Evolutionary conservation across 2,113 vertebrate genomes (phyloP).

Genomic region (Platichthys stellatus): DNA sequence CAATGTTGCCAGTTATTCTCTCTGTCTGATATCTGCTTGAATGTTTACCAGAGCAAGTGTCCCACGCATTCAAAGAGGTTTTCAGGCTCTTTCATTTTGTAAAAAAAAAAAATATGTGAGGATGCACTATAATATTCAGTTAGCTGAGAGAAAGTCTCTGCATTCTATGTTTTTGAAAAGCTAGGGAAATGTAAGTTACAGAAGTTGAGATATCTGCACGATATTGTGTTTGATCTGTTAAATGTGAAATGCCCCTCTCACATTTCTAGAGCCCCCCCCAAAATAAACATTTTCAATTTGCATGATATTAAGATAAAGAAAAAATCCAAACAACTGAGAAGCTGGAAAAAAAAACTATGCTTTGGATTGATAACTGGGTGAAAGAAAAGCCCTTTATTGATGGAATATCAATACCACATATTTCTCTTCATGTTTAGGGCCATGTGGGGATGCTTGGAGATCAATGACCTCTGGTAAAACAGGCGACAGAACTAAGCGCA

Average conservation of each 20-base stretch:
- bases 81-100: neutral
- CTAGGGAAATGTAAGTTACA: neutral
- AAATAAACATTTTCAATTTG: neutral
- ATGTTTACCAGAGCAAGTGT: neutral
- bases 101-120: neutral
- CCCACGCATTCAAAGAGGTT: neutral
- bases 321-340: neutral
- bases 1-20: neutral
- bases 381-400: neutral
- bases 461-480: neutral
- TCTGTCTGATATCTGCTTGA: neutral
- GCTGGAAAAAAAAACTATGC: no score
- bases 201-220: neutral
- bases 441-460: neutral
- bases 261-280: neutral
- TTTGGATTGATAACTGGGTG: conserved; percentile 2
- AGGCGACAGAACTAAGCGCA: neutral
- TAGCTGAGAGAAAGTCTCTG: no score
- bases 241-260: neutral
- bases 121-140: neutral
- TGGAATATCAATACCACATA: neutral
- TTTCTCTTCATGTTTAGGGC: neutral
- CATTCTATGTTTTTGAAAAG: neutral
- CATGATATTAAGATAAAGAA: neutral
- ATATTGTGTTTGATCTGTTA: neutral